Evolutionary conservation across 2,888 invertebrate species (phyloP), one percentile per base, ranked within the genome.

Genomic region (Drosophila emarginata): DNA sequence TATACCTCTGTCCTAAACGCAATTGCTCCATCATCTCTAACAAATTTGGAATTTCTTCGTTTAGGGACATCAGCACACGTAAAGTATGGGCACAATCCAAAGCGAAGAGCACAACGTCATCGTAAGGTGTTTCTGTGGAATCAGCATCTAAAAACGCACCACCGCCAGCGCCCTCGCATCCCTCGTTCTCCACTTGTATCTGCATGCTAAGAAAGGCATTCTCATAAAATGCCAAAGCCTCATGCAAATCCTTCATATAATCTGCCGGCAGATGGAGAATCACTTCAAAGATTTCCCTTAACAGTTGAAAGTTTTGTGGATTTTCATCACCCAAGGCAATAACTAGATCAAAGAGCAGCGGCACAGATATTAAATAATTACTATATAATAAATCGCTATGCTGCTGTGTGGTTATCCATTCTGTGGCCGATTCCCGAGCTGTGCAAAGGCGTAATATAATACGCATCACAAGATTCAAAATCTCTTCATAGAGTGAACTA

Each of bases 321-420:
- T 96, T 96, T 57, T 94, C 94, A 54, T 93, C 93, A 0, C 96
- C 96, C 79, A 96, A 96, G 7, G 96, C 92, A 45, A 95, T 93
- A 86, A 96, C 95, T 11, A 97, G 90, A 89, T 97, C 97, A 92
- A 96, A 94, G 60, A 97, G 91, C 87, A 96, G 95, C 0, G 97
- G 96, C 74, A 97, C 93, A n/a, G 97, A 96, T 81, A 97, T 95
- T 74, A 97, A 92, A 90, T 94, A 96, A 78, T 96, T 95, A 69
- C 96, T 93, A 90, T 97, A 97, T 56, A 97, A 89, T n/a, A 96
- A 87, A 5, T 94, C 93, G 0, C 94, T 95, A 92, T 96, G 94
- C 64, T 93, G 93, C 40, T 93, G 92, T 60, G 94, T 94, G 1
- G 92, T 93, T 89, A 97, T 94, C 93, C 94, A 95, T 75, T 93